Evolutionary conservation across 2,797 vertebrate genomes (phyloP), one percentile per base, ranked within the genome.

Genomic region (Liparis tanakae): DNA sequence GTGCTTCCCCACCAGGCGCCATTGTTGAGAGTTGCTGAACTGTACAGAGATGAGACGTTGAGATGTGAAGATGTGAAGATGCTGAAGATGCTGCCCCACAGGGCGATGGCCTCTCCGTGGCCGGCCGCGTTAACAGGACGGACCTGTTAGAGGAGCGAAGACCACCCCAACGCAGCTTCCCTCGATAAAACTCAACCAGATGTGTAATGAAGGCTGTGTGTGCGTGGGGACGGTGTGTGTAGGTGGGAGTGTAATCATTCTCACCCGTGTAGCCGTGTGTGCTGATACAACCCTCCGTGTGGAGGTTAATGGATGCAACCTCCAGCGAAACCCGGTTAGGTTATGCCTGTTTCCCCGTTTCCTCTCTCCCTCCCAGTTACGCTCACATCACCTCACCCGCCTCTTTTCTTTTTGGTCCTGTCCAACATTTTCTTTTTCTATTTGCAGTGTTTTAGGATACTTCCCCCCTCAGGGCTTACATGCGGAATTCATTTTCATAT

Each of bases 171-270:
- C 67, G 85, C 86, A 66, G 89, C 88, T 91, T 90, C 90, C 89
- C 87, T 86, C 81, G 13, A 80, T 83, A 94, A 93, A 94, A 88
- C 90, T 87, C 85, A 92, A 92, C 93, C 94, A 94, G 92, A 95
- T 95, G 94, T 94, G 89, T 89, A 93, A 93, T 90, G 93, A 94
- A 94, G 91, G 84, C 89, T 86, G 85, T 79, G 74, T 61, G 76
- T 72, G 87, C 67, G 68, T 74, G 80, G 74, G 83, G 74, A 81
- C 8, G 83, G 71, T 73, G 68, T 82, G 79, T 81, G 80, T 80
- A 51, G 61, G 77, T 68, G 70, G 76, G 79, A 60, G 74, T 67
- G 67, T 88, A 93, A 94, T 94, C 92, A 93, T 91, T 94, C 90
- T 94, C 93, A 94, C 92, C 93, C 93, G 93, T 80, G 82, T 62